phyloP scores from a whole-genome alignment of 2,888 invertebrate genomes.

The Caenorhabditis angaria region DNA sequence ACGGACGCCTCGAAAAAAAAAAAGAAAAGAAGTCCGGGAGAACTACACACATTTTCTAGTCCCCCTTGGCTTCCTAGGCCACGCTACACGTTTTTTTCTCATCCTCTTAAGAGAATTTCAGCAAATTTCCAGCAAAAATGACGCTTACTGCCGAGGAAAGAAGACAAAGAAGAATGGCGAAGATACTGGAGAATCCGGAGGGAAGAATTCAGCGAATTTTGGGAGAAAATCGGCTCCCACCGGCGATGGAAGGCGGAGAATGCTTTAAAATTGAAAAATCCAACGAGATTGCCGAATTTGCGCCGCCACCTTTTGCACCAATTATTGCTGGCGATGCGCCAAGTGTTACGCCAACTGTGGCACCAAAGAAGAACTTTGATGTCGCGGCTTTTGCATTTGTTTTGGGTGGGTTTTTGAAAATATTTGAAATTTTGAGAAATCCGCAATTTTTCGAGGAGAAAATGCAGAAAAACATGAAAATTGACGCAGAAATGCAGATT shows the following conservation, averaged over 20 bases:
- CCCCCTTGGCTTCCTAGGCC: constrained; percentile 15
- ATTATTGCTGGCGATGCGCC: not conserved
- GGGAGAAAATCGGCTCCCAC: constrained; percentile 40
- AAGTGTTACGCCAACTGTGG: not conserved
- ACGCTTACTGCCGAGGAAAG: constrained; percentile 46
- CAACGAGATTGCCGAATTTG: constrained; percentile 1
- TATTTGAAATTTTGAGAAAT: not conserved
- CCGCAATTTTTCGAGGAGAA: not conserved
- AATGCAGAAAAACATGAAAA: too few relatives aligned
- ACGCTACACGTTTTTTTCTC: not conserved
- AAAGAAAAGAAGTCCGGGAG: constrained; percentile 12
- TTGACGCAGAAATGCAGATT: not conserved
- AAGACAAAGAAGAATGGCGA: constrained; percentile 40
- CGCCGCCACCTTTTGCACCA: not conserved
- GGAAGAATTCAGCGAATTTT: not conserved
- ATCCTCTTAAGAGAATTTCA: not conserved
- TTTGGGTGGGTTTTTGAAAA: not conserved
- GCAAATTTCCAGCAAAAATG: not conserved
- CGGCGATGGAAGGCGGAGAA: constrained; percentile 59
- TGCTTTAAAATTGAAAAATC: constrained; percentile 21
- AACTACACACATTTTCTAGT: constrained; percentile 12
- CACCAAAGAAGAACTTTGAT: constrained; percentile 2
- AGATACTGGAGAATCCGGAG: constrained; percentile 45
- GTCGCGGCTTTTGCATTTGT: not conserved
- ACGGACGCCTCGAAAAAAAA: constrained; percentile 5